Conservation (phyloP, 2,888 invertebrate genomes). For the Nymphalis c-album region DNA sequence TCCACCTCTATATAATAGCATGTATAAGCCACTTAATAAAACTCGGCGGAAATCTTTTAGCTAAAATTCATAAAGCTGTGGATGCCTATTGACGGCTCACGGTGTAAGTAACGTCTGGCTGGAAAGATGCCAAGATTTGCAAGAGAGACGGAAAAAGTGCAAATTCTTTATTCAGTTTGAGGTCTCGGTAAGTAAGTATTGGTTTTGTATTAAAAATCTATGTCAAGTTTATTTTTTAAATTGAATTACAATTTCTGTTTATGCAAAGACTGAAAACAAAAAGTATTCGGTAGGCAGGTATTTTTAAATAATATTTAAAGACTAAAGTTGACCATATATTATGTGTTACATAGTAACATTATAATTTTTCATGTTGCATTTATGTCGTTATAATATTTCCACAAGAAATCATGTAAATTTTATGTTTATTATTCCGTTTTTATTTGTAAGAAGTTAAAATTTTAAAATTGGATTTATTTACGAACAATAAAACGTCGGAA, state of each 20-base stretch:
- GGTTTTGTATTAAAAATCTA: conserved; percentile 3
- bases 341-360: too few species aligned
- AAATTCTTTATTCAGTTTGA: conserved; percentile 27
- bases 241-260: background rate
- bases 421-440: too few species aligned
- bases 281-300: too few species aligned
- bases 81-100: conserved; percentile 29
- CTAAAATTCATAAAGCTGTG: conserved; percentile 20
- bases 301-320: too few species aligned
- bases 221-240: background rate
- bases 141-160: conserved; percentile 26
- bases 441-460: too few species aligned
- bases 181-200: conserved; percentile 17
- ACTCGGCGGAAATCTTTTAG: conserved; percentile 7
- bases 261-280: background rate
- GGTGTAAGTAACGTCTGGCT: conserved; percentile 33
- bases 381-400: too few species aligned
- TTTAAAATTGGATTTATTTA: background rate
- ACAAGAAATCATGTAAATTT: too few species aligned
- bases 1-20: background rate
- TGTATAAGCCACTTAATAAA: background rate
- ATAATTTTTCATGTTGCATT: too few species aligned
- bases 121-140: conserved; percentile 32
- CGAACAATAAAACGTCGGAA: background rate
- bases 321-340: too few species aligned